Base-by-base conservation (phyloP, 2,888 invertebrate species). In the Leucozona laternaria region DNA sequence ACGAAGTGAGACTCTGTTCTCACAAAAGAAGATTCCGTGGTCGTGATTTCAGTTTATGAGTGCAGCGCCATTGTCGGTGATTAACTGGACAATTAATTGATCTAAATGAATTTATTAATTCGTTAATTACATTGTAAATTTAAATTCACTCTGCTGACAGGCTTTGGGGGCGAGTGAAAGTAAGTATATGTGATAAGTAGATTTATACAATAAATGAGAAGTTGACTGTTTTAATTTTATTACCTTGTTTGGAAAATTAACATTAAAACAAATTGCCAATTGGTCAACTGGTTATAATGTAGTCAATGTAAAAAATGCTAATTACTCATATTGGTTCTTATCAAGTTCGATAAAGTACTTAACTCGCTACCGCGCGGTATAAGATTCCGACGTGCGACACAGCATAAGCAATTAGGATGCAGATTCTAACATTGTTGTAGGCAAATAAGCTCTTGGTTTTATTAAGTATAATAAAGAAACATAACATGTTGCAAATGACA, bases 121-220 rank as follows among this genome's bases (percentile, higher is more conserved):
- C 28, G 50, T 60, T 79, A 75, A 79, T 84, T 84, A 45, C 34
- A 28, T 76, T 79, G 43, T 79, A 64, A 75, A 70, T 79, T 70
- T 66, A n/a, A 50, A 64, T 55, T 34, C 13, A 15, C 15, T 43
- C 55, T 15, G 2, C 34, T 2, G 45, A 62, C 40, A 64, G 37
- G 25, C 25, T 15, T 11, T n/a, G 55, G 15, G 28, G 55, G 3
- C 1, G 55, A 31, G 6, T 6, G 31, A 1, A 70, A 84, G 83
- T 75, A 75, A 84, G 83, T 75, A 75, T 79, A 84, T 79, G 83
- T 68, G 57, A 15, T 8, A 22, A 75, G 31, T 7, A n/a, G 7
- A 8, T 34, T 37, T 31, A 17, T 45, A n/a, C 8, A 37, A 60
- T 22, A 10, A 40, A 25, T 25, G 22, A 13, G n/a, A 28, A 28